Evolutionary conservation across 2,797 vertebrate species (phyloP), one percentile per base, ranked within the genome.

Genomic region (Delichon dasypus): DNA sequence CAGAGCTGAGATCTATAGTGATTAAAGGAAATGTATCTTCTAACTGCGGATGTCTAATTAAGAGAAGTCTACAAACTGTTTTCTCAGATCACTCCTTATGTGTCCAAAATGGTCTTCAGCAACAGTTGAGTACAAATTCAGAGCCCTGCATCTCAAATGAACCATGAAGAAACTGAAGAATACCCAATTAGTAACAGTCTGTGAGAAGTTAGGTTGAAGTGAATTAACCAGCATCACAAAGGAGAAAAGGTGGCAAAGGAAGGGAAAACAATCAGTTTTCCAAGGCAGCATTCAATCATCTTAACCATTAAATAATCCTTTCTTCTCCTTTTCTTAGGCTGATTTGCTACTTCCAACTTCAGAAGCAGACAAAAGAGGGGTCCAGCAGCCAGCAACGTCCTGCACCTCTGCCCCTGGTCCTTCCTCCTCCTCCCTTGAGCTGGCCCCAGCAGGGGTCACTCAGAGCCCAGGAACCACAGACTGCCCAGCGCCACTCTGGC

Each of bases 131-230:
- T 51, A 91, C 89, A 94, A 94, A 94, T 91, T 91, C 96, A 94
- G 91, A 84, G 47, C 79, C 88, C 93, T 81, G 93, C 93, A 90
- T 93, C 94, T 88, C 91, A 95, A 96, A 94, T 91, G 94, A 96
- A 95, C 95, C 96, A 95, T 96, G 93, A 90, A 94, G 94, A 93
- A 93, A 96, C 30, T 84, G 94, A 96, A 96, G 95, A 96, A 96
- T 94, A 84, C 90, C 95, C 94, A 96, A 96, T 96, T 96, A 96
- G 96, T 94, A 96, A 95, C 96, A 96, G 95, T 94, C 93, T 95
- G 96, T 94, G 95, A 93, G 90, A 96, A 96, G 96, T 96, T 95
- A 95, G 83, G 94, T 94, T 94, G 93, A 80, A 94, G 93, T 91
- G 96, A 96, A 94, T 96, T 94, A 95, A 94, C 83, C 84, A 76